Conservation (phyloP, 2,888 invertebrate species). For the Brachypterus glaber region DNA sequence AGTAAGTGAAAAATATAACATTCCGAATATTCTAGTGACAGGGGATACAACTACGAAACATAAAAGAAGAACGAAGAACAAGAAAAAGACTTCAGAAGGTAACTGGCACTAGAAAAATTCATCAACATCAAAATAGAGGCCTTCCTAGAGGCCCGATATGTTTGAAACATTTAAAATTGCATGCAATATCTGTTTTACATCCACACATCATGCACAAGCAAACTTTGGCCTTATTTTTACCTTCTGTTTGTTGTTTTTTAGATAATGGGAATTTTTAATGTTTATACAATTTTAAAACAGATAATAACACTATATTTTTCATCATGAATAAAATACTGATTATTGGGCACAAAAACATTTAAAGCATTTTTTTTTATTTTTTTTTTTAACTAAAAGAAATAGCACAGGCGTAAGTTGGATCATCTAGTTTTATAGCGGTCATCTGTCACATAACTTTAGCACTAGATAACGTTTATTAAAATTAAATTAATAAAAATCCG, state of each 20-base stretch:
- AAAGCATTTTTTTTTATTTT: constrained; percentile 3
- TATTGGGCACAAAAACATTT: constrained; percentile 3
- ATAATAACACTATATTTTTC: no score
- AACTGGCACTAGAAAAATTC: constrained; percentile 29
- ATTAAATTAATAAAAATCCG: no score
- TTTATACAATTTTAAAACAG: no score
- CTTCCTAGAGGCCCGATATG: constrained; percentile 36
- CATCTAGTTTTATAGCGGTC: no score
- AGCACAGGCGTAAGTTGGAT: constrained; percentile 4
- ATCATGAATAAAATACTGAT: no score
- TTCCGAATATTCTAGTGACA: no score
- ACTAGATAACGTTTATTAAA: no score
- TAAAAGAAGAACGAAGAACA: neutral
- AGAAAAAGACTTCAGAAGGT: constrained; percentile 13
- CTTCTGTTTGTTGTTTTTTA: no score
- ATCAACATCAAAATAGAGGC: constrained; percentile 22
- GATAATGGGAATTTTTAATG: no score
- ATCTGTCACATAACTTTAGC: no score
- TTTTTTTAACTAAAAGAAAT: constrained; percentile 4
- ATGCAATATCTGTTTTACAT: neutral
- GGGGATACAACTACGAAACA: neutral
- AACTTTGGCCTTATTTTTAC: constrained; percentile 29
- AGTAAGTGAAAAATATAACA: no score
- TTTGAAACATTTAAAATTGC: constrained; percentile 25
- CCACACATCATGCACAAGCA: constrained; percentile 27